These are phyloP conservation scores for Zapus hudsonius DNA, from an alignment of 2,113 vertebrate species.

Conservation along the genomic window DNA sequence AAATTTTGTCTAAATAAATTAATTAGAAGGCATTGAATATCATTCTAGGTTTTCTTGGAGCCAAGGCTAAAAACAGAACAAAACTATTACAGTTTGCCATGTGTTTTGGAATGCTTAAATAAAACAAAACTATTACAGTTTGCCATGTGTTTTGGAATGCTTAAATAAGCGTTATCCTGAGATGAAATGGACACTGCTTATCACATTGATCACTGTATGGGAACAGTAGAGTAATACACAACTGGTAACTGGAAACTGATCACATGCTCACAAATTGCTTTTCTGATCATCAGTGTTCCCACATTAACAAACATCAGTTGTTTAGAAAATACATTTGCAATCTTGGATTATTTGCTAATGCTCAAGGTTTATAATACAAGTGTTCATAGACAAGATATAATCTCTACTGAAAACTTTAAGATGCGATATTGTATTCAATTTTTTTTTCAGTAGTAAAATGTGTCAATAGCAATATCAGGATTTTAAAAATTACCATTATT, in stretches of 20 bases:
- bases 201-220: not conserved
- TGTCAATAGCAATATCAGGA: not conserved
- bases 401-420: not conserved
- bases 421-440: not conserved
- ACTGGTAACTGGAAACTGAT: not conserved
- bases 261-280: not conserved
- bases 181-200: not conserved
- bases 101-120: not conserved
- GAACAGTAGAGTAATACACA: not conserved
- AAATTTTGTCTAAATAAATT: not conserved
- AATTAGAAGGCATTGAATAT: not conserved
- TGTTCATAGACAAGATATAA: not conserved
- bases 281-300: not conserved
- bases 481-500: not conserved
- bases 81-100: too few relatives aligned
- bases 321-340: not conserved
- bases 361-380: not conserved
- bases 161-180: not conserved
- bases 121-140: not conserved
- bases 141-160: not conserved
- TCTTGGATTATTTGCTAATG: slow-evolving; percentile 20
- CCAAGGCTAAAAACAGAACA: not conserved
- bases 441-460: too few relatives aligned
- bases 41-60: not conserved
- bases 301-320: not conserved